phyloP scores from a whole-genome alignment of 2,888 invertebrate genomes.

The Lasioglossum lativentre region DNA sequence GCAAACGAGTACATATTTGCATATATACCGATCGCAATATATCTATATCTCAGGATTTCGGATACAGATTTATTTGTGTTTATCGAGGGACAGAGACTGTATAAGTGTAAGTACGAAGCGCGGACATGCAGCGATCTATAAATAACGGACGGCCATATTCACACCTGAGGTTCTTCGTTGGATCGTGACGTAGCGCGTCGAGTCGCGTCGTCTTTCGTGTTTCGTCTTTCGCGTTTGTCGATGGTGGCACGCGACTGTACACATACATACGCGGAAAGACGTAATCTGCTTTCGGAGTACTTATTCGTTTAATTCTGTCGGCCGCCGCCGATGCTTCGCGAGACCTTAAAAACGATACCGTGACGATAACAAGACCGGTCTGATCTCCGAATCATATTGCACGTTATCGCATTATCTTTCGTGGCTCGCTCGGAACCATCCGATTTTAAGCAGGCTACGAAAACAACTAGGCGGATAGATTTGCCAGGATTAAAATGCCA shows the following conservation, averaged over 20 bases:
- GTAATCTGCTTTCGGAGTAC: conserved; percentile 51
- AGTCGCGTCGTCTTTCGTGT: neutral
- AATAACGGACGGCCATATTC: conserved; percentile 45
- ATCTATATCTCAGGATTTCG: neutral
- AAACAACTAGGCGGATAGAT: neutral
- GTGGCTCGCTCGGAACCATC: neutral
- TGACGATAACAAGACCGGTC: neutral
- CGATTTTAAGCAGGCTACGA: neutral
- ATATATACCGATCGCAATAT: neutral
- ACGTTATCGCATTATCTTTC: neutral
- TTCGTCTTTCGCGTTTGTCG: conserved; percentile 21
- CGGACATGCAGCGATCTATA: conserved; percentile 40
- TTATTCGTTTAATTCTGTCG: conserved; percentile 31
- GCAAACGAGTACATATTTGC: too few relatives aligned
- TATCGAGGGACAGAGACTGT: neutral
- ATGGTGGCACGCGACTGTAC: conserved; percentile 28
- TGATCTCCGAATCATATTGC: neutral
- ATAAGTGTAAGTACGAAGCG: neutral
- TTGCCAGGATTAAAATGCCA: neutral
- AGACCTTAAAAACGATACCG: conserved; percentile 34
- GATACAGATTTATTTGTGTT: neutral
- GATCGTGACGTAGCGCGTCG: conserved; percentile 49
- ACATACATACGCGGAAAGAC: conserved; percentile 16
- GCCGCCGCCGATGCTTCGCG: neutral
- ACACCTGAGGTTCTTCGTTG: conserved; percentile 42